Percentiles rank a stretch among this genome's conserved stretches.
These are phyloP conservation scores for Liolophura sinensis DNA, from an alignment of 1,140 invertebrate species.

Conservation along the genomic window DNA sequence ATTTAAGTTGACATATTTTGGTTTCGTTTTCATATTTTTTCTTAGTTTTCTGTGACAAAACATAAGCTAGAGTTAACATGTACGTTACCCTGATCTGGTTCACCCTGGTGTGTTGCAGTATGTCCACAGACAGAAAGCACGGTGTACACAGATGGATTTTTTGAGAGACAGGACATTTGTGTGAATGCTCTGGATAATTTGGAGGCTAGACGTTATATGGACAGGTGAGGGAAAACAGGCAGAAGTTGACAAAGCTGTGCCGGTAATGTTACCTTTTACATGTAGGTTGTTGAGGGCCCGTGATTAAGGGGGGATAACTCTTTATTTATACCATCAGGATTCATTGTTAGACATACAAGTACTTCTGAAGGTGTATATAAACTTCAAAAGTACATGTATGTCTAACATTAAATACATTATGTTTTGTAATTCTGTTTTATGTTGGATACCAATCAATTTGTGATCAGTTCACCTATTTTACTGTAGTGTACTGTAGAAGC, in stretches of 20 bases:
- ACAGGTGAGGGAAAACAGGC: slow-evolving; percentile 30
- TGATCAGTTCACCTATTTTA: no score
- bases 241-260: background rate
- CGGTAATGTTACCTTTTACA: no score
- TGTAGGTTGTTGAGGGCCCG: background rate
- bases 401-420: no score
- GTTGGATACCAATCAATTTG: no score
- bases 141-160: slow-evolving; percentile 93
- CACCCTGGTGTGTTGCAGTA: slow-evolving; percentile 21
- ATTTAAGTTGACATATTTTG: background rate
- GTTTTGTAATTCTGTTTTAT: no score
- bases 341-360: no score
- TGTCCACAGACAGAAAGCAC: slow-evolving; percentile 86
- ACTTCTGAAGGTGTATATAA: no score
- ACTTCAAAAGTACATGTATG: no score
- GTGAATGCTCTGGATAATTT: slow-evolving; percentile 98
- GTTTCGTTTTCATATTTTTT: background rate
- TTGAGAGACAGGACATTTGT: slow-evolving; percentile 86
- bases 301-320: background rate
- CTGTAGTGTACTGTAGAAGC: no score
- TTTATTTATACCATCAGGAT: no score
- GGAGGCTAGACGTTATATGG: slow-evolving; percentile 75
- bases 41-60: background rate
- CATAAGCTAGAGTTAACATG: background rate
- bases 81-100: background rate